phyloP scores from a whole-genome alignment of 2,888 invertebrate genomes.

The Microplitis deprimator region DNA sequence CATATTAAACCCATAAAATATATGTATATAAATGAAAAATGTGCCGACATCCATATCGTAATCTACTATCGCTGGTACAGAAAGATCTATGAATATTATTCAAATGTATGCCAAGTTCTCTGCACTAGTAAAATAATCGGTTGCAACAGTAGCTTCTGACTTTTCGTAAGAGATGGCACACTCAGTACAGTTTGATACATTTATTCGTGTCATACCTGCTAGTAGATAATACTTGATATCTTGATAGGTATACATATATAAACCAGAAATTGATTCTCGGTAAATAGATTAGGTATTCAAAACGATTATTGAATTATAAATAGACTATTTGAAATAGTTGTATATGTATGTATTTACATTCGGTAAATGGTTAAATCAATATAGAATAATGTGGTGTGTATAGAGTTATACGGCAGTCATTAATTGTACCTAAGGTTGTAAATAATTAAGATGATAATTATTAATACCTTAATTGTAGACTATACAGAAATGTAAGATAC shows the following conservation, averaged over 20 bases:
- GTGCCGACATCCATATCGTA: constrained; percentile 32
- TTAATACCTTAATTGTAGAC: constrained; percentile 51
- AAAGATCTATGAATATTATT: constrained; percentile 36
- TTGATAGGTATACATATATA: neutral
- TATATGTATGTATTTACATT: neutral
- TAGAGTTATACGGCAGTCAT: neutral
- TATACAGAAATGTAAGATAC: constrained; percentile 44
- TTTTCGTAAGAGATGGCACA: constrained; percentile 37
- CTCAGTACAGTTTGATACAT: constrained; percentile 22
- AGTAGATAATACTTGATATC: constrained; percentile 20
- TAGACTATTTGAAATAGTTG: neutral
- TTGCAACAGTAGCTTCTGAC: constrained; percentile 12
- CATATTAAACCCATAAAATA: neutral
- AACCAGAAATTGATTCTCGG: neutral
- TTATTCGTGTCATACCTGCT: constrained; percentile 12
- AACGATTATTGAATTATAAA: constrained; percentile 22
- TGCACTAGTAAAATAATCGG: neutral
- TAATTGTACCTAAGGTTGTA: neutral
- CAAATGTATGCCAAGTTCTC: constrained; percentile 36
- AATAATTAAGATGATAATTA: constrained; percentile 35
- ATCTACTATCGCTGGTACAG: constrained; percentile 22
- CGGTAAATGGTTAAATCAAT: neutral
- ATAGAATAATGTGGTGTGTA: neutral
- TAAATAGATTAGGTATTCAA: constrained; percentile 16
- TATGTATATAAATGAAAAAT: constrained; percentile 17